These are phyloP conservation scores for Spodoptera littoralis DNA, from an alignment of 2,888 invertebrate genomes.

Conservation along the genomic window DNA sequence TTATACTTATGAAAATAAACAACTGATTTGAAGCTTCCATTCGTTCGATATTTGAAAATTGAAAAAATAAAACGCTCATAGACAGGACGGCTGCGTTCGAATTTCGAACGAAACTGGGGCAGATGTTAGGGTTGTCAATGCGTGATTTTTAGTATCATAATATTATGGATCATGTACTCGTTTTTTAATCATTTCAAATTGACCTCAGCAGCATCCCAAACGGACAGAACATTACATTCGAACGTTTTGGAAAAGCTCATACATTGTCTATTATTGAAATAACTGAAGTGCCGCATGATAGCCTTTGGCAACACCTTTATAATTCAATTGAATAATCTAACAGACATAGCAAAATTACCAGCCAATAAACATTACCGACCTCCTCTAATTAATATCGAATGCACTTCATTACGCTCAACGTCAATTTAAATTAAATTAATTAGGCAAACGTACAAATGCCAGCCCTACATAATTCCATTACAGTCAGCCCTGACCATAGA, in stretches of 20 bases:
- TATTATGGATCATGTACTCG: neutral
- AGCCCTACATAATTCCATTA: constrained; percentile 43
- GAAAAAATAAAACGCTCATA: constrained; percentile 75
- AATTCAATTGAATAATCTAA: no score
- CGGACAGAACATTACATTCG: no score
- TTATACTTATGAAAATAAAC: constrained; percentile 82
- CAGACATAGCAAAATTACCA: no score
- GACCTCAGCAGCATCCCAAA: no score
- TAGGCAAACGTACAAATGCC: neutral
- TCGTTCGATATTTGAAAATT: constrained; percentile 71
- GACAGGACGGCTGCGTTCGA: constrained; percentile 77
- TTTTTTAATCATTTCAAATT: neutral
- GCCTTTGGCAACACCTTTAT: no score
- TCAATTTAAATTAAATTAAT: neutral
- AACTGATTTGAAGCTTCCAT: constrained; percentile 72
- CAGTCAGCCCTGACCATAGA: constrained; percentile 74
- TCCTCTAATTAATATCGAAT: no score
- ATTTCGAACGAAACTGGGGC: constrained; percentile 77
- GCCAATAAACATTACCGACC: no score
- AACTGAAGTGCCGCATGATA: no score
- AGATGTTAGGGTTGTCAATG: constrained; percentile 67
- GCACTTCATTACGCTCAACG: no score
- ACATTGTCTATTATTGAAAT: no score
- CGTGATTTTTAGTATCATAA: constrained; percentile 1
- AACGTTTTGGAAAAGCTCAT: no score